Evolutionary conservation across 2,113 vertebrate genomes (phyloP), one percentile per base, ranked within the genome.

Genomic region (Silurus asotus): DNA sequence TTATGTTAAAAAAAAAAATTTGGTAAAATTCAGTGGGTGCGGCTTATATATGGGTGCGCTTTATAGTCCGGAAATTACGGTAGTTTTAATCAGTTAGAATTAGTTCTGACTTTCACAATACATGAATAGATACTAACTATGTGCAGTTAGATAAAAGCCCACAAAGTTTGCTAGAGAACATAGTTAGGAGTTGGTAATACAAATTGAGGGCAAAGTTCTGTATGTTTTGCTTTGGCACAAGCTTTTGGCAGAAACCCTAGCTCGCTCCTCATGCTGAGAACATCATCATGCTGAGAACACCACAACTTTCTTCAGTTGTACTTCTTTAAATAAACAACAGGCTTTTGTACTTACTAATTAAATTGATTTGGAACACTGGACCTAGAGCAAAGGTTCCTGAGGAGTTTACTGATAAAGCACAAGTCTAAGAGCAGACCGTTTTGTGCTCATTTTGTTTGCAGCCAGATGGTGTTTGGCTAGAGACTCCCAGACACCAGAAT

Each of bases 381-480:
- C 58, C 55, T 48, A 81, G 17, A 61, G 58, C 49, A 55, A 74
- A 51, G 19, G 15, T 70, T 76, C n/a, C 20, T 56, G 83, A 51
- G 70, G 58, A 25, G n/a, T 14, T 37, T 56, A 55, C 51, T 55
- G 20, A 72, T 74, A 28, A 77, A 78, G n/a, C 74, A 20, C 37
- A 61, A 77, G 83, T 56, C 25, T n/a, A 61, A 48, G n/a, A 55
- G 51, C n/a, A 77, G 75, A 55, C 51, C 56, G 48, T 78, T 78
- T 77, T 23, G 55, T 58, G 64, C 37, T 20, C 37, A 51, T 86
- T 85, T 64, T 70, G 49, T 56, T 55, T 69, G 28, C 28, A 49
- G 75, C 76, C 84, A 81, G 77, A 81, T 86, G 64, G 76, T 64
- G 37, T 59, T 55, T 81, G 64, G 53, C 62, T 51, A 72, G 23